Evolutionary conservation across 2,113 vertebrate genomes (phyloP), one percentile per base, ranked within the genome.

Genomic region (Notothenia rossii): DNA sequence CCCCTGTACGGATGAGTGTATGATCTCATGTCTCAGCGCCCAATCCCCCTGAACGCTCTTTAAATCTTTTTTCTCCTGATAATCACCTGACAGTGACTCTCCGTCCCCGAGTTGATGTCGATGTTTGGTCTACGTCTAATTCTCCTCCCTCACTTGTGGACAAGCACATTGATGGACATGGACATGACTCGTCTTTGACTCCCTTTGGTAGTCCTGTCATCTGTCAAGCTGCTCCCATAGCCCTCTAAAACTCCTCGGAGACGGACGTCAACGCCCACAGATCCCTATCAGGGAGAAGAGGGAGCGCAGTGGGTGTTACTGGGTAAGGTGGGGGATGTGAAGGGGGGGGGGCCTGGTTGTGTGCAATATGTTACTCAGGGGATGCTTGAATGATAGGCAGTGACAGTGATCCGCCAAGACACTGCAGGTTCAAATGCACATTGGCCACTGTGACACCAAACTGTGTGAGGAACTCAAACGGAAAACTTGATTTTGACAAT

Each of bases 341-440:
- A 17, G 14, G 5, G 75, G 70, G 25, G 18, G 29, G 36, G 29
- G 59, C 29, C 78, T 29, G 29, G 29, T 86, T 86, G 75, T 84
- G 79, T 88, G 89, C 86, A 93, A 89, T 92, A 89, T 92, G 88
- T 78, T 81, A 45, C 10, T 86, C 64, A 60, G 22, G 48, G 75
- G 71, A 61, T n/a, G 67, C 85, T 65, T 91, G 87, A 92, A 83
- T 91, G 90, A 92, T 86, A 88, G 74, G 48, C 83, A 86, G 79
- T 72, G 86, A 92, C 83, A 65, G 78, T 82, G 78, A 91, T 93
- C 88, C 84, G 82, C 79, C 76, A 40, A 67, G 79, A 92, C 48
- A 65, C 62, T 82, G 81, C 53, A 77, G 78, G 84, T 75, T 93
- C 82, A 90, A 90, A 91, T 83, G 82, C 90, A 84, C 78, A 88